Percentiles rank a stretch among this genome's conserved stretches.
Conservation (phyloP, 2,797 vertebrate species). For the Gymnodraco acuticeps region DNA sequence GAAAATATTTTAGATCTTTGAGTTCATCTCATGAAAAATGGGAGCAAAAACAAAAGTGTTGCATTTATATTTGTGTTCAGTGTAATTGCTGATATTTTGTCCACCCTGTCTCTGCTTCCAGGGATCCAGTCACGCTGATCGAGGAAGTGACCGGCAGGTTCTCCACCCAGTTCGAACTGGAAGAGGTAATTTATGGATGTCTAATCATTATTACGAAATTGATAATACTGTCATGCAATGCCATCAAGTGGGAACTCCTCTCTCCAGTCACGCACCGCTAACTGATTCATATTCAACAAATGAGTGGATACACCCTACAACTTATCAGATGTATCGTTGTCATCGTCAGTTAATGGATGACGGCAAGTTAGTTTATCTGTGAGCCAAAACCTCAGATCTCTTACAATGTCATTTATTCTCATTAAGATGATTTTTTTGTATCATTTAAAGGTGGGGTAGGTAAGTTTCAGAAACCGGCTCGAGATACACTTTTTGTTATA, state of each 20-base stretch:
- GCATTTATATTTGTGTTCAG: no score
- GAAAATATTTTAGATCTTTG: no score
- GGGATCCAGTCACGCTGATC: constrained; percentile 82
- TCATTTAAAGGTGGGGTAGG: no score
- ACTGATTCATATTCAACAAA: background rate
- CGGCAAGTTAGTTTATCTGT: background rate
- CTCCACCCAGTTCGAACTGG: constrained; percentile 86
- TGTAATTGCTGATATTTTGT: constrained; percentile 7
- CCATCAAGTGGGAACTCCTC: background rate
- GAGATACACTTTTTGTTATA: no score
- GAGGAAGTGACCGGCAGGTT: constrained; percentile 85
- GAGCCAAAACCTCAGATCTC: background rate
- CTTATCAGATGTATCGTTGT: constrained; percentile 21
- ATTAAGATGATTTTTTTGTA: no score
- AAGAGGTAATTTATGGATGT: constrained; percentile 85
- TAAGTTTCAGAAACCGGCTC: no score
- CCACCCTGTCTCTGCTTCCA: constrained; percentile 51
- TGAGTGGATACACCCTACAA: constrained; percentile 26
- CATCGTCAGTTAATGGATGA: background rate
- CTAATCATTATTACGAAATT: background rate
- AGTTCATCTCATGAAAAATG: no score
- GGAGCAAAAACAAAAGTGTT: no score
- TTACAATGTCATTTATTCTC: background rate
- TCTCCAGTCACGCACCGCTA: background rate
- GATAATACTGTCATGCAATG: accelerated